Evolutionary conservation across 1,140 invertebrate species (phyloP).

Genomic region (Drosophila lacertosa): DNA sequence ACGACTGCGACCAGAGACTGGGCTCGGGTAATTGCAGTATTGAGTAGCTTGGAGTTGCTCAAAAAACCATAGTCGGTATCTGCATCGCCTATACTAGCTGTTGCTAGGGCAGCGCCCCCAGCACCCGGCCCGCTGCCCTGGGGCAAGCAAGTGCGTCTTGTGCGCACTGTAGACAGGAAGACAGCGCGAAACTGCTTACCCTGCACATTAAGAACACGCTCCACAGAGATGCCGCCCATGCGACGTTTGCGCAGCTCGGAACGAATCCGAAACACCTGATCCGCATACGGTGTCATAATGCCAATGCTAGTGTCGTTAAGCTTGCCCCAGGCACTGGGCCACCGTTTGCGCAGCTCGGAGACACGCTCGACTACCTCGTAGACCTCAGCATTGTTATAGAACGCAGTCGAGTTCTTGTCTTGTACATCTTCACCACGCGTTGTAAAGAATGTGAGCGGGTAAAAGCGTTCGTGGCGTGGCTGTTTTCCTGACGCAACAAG

Average conservation of each 20-base stretch:
- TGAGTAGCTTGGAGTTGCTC: conserved; percentile 93
- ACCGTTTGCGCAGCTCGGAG: conserved; percentile 88
- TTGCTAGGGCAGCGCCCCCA: conserved; percentile 28
- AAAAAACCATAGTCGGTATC: conserved; percentile 93
- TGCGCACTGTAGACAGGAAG: conserved; percentile 93
- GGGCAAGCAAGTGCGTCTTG: conserved; percentile 88
- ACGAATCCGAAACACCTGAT: conserved; percentile 91
- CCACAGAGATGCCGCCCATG: conserved; percentile 91
- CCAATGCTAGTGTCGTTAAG: conserved; percentile 91
- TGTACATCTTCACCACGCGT: conserved; percentile 91
- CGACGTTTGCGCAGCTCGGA: conserved; percentile 90
- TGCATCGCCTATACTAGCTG: conserved; percentile 84
- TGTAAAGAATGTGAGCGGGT: conserved; percentile 93
- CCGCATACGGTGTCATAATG: conserved; percentile 93
- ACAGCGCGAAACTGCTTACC: conserved; percentile 95
- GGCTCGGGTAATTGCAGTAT: conserved; percentile 94
- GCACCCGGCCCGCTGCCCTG: conserved; percentile 65
- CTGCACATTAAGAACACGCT: conserved; percentile 94
- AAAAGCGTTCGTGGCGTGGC: conserved; percentile 88
- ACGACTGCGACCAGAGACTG: conserved; percentile 94
- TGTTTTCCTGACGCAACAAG: conserved; percentile 89
- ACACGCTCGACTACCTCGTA: conserved; percentile 91
- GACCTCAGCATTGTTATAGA: conserved; percentile 93
- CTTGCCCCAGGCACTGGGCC: conserved; percentile 91
- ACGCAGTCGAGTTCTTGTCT: conserved; percentile 93